Evolutionary conservation across 2,797 vertebrate species (phyloP), one percentile per base, ranked within the genome.

Genomic region (Karalla daura): DNA sequence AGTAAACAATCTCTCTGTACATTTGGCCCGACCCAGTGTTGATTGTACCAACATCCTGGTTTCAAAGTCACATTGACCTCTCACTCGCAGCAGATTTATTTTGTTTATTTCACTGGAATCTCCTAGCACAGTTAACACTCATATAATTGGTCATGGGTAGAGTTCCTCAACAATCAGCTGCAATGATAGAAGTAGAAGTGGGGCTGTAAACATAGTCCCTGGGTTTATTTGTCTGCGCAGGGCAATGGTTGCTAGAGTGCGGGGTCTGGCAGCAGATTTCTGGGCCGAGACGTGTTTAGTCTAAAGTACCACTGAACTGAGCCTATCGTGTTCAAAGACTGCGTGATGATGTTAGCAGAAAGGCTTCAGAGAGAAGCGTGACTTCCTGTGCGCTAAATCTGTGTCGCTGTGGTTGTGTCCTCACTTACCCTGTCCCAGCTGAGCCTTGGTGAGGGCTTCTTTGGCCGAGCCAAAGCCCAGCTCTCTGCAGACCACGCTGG

Each of bases 401-500:
- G 66, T 53, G 72, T n/a, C 11, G 17, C 0, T 44, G 37, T 39
- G 46, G 41, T 33, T 49, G 35, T 35, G 21, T 64, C 25, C 32
- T 13, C 2, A 61, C 88, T 95, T 56, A 96, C 96, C 96, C 91
- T 98, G 96, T 35, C 98, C 97, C 87, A 98, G 83, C 23, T 91
- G 92, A 49, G 96, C 96, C 70, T 91, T 94, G 54, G 72, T 82
- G 14, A 96, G 89, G 20, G 95, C 98, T 73, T 98, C 95, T 62
- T 89, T 94, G 0, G 97, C 97, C 0, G 96, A 95, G 24, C 98
- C 98, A 0, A 95, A 99, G 62, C 98, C 98, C 61, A 99, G 93
- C 85, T 98, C 96, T 32, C 98, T 95, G 72, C 98, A 99, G 72
- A 97, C 95, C 15, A 99, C 94, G 0, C 93, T 97, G 89, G 98